Percentiles rank a stretch among this genome's conserved stretches.
These are phyloP conservation scores for Ailurus styani DNA, from an alignment of 2,113 vertebrate species.

Conservation along the genomic window DNA sequence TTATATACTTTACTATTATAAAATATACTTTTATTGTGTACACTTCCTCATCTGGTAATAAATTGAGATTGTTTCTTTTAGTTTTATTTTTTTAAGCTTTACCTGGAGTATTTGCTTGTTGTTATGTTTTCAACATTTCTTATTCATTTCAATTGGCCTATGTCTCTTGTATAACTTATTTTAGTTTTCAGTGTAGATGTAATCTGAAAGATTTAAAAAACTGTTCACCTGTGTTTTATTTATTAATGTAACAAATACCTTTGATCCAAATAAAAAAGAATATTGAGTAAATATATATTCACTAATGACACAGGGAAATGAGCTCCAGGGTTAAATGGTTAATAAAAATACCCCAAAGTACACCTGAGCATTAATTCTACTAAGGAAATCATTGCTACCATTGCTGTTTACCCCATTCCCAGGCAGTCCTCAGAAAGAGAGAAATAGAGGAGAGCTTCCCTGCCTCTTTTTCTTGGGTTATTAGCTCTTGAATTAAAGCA, in stretches of 20 bases:
- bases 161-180: not conserved
- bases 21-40: not conserved
- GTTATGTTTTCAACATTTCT: not conserved
- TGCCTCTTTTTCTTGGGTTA: not conserved
- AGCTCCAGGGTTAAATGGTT: not conserved
- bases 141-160: not conserved
- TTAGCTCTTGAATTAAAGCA: not conserved
- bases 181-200: not conserved
- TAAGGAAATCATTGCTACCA: not conserved
- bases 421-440: not conserved
- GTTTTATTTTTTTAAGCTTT: not conserved
- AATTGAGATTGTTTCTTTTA: not conserved
- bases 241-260: not conserved
- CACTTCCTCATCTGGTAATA: not conserved
- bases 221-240: not conserved
- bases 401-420: accelerated
- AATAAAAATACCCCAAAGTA: not conserved
- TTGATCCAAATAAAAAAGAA: not conserved
- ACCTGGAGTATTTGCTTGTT: not conserved
- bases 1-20: not conserved
- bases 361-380: not conserved
- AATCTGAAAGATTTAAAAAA: not conserved
- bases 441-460: not conserved
- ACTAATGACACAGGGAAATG: not conserved
- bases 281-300: not conserved